Evolutionary conservation across 1,140 invertebrate species (phyloP), one percentile per base, ranked within the genome.

Genomic region (Conopomorpha cramerella): DNA sequence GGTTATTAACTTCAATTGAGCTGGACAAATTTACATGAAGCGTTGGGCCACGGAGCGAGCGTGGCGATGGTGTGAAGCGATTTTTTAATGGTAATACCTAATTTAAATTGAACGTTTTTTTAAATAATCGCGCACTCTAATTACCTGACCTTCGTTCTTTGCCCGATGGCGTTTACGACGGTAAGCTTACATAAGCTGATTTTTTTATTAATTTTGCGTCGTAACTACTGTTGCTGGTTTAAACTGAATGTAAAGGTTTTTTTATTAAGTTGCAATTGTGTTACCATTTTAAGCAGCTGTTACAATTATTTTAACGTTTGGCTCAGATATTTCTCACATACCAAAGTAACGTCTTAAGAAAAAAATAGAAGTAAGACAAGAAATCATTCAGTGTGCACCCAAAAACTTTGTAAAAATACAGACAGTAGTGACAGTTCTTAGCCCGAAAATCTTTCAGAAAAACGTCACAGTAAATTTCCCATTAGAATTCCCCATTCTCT

Each of bases 1-100:
- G 53, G 64, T 61, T 74, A 74, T 72, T 72, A 72, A 74, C 70
- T 74, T 72, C 70, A 74, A 74, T 74, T 74, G 70, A 68, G 70
- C 60, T 50, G 53, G 54, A 72, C 63, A 74, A 74, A 74, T 74
- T 74, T 70, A 74, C 67, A 74, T 74, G 57, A 60, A 63, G 34
- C 39, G 25, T 43, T 19, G 38, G 50, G 64, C 56, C 43, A 55
- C n/a, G 11, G 41, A 47, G 45, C 2, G 3, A 42, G 51, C 47
- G 46, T 4, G 19, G 19, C 10, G 4, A 23, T 10, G 4, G 10
- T 23, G 19, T 10, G n/a, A n/a, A 23, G 19, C 10, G 4, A 23
- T 10, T 23, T 23, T 23, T 23, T 6, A 10, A 6, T 6, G 19
- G 4, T 4, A 6, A 6, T 23, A 6, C 4, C 10, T 23, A 10